phyloP scores from a whole-genome alignment of 2,888 invertebrate genomes.

The Meganola albula region DNA sequence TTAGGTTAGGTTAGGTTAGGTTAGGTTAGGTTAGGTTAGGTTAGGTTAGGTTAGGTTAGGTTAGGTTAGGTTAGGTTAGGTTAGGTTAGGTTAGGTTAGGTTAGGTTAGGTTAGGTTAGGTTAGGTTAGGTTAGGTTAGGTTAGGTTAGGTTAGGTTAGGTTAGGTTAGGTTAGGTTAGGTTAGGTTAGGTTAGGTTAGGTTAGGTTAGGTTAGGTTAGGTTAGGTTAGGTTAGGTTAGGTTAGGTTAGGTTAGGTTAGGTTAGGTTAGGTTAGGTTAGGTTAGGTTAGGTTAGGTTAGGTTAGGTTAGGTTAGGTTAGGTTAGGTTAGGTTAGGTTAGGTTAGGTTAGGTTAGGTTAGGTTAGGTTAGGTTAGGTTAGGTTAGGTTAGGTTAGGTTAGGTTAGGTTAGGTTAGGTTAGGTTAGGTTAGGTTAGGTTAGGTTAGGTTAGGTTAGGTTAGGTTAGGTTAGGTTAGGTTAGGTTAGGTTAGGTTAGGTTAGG shows the following conservation, averaged over 20 bases:
- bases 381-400: no score
- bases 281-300: constrained; percentile 5
- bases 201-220: constrained; percentile 17
- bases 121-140: constrained; percentile 19
- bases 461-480: no score
- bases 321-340: no score
- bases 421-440: no score
- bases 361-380: no score
- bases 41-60: constrained; percentile 23
- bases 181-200: constrained; percentile 18
- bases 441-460: no score
- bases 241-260: constrained; percentile 17
- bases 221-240: constrained; percentile 17
- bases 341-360: no score
- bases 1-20: constrained; percentile 16
- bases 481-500: no score
- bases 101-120: constrained; percentile 20
- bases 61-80: constrained; percentile 19
- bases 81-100: constrained; percentile 17
- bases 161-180: constrained; percentile 13
- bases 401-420: no score
- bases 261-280: constrained; percentile 15
- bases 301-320: not conserved
- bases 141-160: constrained; percentile 16
- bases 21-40: constrained; percentile 24